Base-by-base conservation (phyloP, 2,797 vertebrate species). In the Karalla daura region DNA sequence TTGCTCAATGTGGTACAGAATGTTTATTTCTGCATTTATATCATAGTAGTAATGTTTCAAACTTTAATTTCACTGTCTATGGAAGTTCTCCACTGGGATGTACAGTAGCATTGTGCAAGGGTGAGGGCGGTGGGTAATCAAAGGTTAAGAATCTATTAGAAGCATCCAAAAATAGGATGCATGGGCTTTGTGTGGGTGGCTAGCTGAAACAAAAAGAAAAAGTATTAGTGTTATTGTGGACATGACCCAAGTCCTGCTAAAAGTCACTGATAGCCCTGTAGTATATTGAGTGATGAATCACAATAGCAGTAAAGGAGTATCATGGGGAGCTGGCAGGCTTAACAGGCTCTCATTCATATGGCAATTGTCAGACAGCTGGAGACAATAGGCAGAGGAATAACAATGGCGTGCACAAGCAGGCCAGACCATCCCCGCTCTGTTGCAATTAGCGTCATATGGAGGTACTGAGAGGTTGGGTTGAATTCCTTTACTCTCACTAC, bases 391-490 rank as follows among this genome's bases (percentile, higher is more conserved):
- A 3, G 62, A 70, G 80, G 76, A 73, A 84, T 76, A 80, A 92
- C 88, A 89, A 91, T 89, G 76, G 78, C 9, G 56, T 85, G 79
- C 87, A 85, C 80, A 84, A 81, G 81, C 64, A 85, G 71, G 28
- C 71, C 79, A 78, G 80, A 55, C 84, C 81, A 54, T 86, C 70
- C 60, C 85, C 1, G 68, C 64, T 84, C 84, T 80, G 77, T 63
- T 72, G 81, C 86, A 90, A 92, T 92, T 92, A 91, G 85, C 69
- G 59, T 90, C 88, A 88, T 80, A 91, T 79, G 82, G 82, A 83
- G 72, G 66, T 36, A 68, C 67, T 61, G 55, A 77, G 68, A 73
- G 80, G 61, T 51, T 65, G 71, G 77, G 70, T 76, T 80, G 76
- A 85, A 92, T 92, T 91, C 91, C 90, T 90, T 76, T 62, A 89